These are phyloP conservation scores for Rhopalosiphum padi DNA, from an alignment of 1,140 invertebrate species.

Conservation along the genomic window DNA sequence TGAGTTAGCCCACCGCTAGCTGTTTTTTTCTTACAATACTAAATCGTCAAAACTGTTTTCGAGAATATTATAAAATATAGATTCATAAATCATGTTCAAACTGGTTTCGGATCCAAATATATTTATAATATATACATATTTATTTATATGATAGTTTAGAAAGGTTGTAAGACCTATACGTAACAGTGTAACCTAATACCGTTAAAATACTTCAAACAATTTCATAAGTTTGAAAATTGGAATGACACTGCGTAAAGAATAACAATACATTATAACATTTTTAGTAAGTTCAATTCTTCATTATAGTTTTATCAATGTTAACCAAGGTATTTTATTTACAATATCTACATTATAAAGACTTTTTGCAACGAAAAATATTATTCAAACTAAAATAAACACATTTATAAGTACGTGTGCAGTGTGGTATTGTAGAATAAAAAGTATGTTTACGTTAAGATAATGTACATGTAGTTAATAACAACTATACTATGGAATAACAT, in stretches of 20 bases:
- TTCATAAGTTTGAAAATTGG: not conserved
- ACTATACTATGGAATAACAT: not conserved
- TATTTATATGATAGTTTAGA: constrained; percentile 1
- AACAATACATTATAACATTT: not conserved
- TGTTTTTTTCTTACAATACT: not conserved
- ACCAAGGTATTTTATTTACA: not conserved
- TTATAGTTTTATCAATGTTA: not conserved
- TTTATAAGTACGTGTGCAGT: not conserved
- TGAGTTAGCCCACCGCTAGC: not conserved
- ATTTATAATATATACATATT: not conserved
- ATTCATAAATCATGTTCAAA: constrained; percentile 27
- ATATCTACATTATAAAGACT: not conserved
- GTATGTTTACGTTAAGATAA: not conserved
- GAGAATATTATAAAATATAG: not conserved
- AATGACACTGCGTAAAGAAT: not conserved
- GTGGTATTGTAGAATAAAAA: not conserved
- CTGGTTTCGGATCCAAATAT: not conserved
- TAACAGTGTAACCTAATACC: constrained; percentile 11
- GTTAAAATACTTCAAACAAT: not conserved
- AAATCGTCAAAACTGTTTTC: not conserved
- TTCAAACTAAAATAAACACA: not conserved
- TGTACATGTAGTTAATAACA: not conserved
- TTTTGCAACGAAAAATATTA: not conserved
- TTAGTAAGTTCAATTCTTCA: not conserved
- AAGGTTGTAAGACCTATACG: constrained; percentile 28